A percentile compares a stretch with the other conserved stretches of the same genome.
Evolutionary conservation across 2,797 vertebrate species (phyloP).

Genomic region (Neosilurus mollespiculum): DNA sequence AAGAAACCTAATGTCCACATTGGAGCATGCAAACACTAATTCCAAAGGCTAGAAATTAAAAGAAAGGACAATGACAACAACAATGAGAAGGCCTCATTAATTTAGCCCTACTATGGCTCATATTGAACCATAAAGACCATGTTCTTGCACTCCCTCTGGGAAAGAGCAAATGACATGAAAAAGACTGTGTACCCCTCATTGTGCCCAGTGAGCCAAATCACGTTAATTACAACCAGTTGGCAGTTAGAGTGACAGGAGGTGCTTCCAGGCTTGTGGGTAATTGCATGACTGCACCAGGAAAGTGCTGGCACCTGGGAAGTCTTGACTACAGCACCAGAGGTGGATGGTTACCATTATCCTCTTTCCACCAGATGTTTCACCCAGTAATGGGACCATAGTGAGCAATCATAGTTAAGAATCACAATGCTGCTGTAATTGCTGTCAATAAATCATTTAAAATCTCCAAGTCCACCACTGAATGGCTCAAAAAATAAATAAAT

Average conservation of each 20-base stretch:
- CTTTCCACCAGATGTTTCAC: conserved; percentile 47
- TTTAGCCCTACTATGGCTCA: conserved; percentile 33
- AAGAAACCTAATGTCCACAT: conserved; percentile 5
- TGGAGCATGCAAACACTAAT: conserved; percentile 20
- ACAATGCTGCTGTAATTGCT: conserved; percentile 48
- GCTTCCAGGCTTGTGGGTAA: conserved; percentile 50
- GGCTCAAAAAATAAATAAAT: too few species aligned
- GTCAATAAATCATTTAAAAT: conserved; percentile 15
- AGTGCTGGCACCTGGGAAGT: conserved; percentile 45
- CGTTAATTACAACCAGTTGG: conserved; percentile 58
- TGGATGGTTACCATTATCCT: conserved; percentile 30
- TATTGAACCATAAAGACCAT: conserved; percentile 20
- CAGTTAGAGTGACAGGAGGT: conserved; percentile 49
- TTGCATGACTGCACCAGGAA: conserved; percentile 43
- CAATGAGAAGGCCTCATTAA: conserved; percentile 40
- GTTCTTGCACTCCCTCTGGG: conserved; percentile 34
- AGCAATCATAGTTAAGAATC: conserved; percentile 26
- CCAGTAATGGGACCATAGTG: conserved; percentile 32
- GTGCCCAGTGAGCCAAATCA: conserved; percentile 46
- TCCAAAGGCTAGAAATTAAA: background rate
- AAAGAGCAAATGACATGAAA: conserved; percentile 47
- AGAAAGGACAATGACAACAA: conserved; percentile 27
- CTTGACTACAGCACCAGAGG: conserved; percentile 40
- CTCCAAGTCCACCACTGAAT: background rate
- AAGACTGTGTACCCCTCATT: conserved; percentile 35